Evolutionary conservation across 2,888 invertebrate species (phyloP), one percentile per base, ranked within the genome.

Genomic region (Ornithoptera priamus): DNA sequence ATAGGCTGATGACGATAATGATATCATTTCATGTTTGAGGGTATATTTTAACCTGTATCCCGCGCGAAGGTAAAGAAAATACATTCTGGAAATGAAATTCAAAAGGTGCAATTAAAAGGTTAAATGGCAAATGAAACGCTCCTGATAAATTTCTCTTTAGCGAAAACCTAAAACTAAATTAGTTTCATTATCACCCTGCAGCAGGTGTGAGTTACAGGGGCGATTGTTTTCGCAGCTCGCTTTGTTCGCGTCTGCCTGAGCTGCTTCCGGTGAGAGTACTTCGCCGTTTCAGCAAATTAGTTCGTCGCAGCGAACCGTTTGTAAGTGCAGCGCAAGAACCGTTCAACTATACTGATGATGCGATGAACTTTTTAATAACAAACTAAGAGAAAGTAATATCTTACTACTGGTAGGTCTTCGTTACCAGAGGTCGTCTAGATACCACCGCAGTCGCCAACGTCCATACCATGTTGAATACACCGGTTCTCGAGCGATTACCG

Each of bases 171-270:
- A 78, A 77, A 76, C 77, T 77, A 80, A 82, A 83, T 83, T 81
- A 81, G 81, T 80, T 80, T 80, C 80, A 83, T 82, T 84, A 84
- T 84, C 84, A 72, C 74, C 70, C 60, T 63, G 69, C 73, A 73
- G 80, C 84, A 83, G 83, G 81, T 73, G 65, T 69, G 65, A 61
- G 64, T 66, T 70, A 72, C 73, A 72, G 73, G 73, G 66, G 72
- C 68, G 70, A 69, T 69, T 64, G 72, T 71, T 73, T 62, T 65
- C 57, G 64, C 30, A 67, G 68, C 59, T 59, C 68, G 64, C 68
- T 69, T 69, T 69, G 64, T 68, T 59, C 36, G 36, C 39, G 60
- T 53, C 53, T 60, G 59, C 60, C 60, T 42, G 59, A 63, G 63
- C 59, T 65, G 67, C 62, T 68, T 69, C 62, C 69, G 70, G 63